phyloP scores from a whole-genome alignment of 2,797 vertebrate genomes.

The Sebastes ruberrimus region DNA sequence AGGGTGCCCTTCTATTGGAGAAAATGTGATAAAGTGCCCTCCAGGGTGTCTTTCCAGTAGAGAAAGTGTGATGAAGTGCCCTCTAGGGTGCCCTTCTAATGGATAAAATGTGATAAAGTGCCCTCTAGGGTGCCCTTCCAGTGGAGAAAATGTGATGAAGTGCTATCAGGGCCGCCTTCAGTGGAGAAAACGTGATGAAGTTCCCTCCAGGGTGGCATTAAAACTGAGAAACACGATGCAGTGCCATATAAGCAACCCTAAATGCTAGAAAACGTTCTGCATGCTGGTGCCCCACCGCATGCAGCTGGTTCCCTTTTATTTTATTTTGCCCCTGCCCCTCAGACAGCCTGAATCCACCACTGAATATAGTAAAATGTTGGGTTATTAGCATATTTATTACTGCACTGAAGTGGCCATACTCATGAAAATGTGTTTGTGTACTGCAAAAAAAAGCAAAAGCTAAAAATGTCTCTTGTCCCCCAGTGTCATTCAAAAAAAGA shows the following conservation, averaged over 20 bases:
- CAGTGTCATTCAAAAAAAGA: neutral
- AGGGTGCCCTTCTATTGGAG: fast-evolving
- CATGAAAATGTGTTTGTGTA: neutral
- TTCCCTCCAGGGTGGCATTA: neutral
- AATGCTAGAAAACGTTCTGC: neutral
- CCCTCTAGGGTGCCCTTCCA: no score
- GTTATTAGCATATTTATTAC: conserved; percentile 10
- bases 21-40: no score
- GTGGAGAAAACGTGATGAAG: neutral
- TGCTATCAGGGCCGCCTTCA: neutral
- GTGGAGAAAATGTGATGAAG: fast-evolving
- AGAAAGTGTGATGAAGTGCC: neutral
- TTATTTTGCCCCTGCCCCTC: neutral
- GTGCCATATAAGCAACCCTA: neutral
- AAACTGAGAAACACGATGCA: neutral
- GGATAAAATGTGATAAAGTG: fast-evolving
- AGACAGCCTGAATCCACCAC: neutral
- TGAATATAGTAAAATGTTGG: no score
- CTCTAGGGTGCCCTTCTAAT: fast-evolving
- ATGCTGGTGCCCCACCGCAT: neutral
- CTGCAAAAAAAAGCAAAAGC: neutral
- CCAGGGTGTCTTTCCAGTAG: no score
- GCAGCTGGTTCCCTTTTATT: neutral
- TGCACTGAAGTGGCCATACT: neutral
- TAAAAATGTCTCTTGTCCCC: neutral